Evolutionary conservation across 2,888 invertebrate genomes (phyloP), one percentile per base, ranked within the genome.

Genomic region (Andrena trimmerana): DNA sequence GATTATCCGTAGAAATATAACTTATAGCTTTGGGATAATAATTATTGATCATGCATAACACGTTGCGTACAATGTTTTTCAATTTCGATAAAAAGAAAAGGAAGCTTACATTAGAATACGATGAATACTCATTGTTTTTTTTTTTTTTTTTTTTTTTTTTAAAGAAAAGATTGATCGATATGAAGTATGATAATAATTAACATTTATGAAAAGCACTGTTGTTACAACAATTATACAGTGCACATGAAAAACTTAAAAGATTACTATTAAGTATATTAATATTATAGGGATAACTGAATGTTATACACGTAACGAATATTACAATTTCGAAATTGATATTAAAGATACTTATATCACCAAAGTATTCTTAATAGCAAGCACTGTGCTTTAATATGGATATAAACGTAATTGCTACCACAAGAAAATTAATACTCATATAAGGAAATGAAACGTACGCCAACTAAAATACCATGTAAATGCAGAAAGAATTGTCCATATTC

Each of bases 281-380:
- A 72, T 29, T 67, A 6, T 65, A 60, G 74, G 31, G 57, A 27
- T 29, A 75, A 70, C 20, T 57, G 79, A 86, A 85, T 81, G 81
- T 86, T 81, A 80, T 78, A 81, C 65, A 83, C 75, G 62, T 75
- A 86, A 50, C 67, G 48, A 62, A 67, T 66, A 59, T 36, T 20
- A 70, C 24, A 68, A 27, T 73, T 62, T 60, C 13, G 48, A 52
- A 70, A 69, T 33, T 50, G 27, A 36, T 27, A 48, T 59, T 57
- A 36, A 50, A 59, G n/a, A 59, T 50, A 48, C 10, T 31, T 68
- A 6, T 29, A 13, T 6, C n/a, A 36, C 8, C 24, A 29, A 31
- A 79, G 33, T 50, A 62, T 71, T 29, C 16, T n/a, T 7, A 27
- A 31, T n/a, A 66, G 33, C 36, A 75, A 76, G 67, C 75, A 57